A percentile compares a stretch with the other conserved stretches of the same genome.
phyloP scores from a whole-genome alignment of 92 coral and sea anemone genomes.

The Zoanthus solanderi region DNA sequence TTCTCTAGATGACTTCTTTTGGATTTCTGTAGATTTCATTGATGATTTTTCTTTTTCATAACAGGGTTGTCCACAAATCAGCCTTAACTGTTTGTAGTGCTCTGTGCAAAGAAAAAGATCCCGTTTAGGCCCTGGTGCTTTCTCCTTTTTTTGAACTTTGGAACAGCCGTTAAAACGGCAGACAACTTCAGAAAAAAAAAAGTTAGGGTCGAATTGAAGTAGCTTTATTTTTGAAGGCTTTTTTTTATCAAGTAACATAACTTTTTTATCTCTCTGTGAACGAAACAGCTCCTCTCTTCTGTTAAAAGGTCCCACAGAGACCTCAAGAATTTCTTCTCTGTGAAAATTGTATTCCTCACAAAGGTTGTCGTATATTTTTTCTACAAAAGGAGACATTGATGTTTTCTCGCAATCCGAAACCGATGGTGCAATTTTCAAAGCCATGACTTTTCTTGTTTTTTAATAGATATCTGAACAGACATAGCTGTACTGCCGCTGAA shows the following conservation, averaged over 20 bases:
- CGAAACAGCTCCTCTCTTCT: not conserved
- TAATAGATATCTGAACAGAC: too few relatives aligned
- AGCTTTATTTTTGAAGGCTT: constrained; percentile 24
- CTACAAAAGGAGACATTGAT: not conserved
- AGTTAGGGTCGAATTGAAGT: constrained; percentile 34
- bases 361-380: not conserved
- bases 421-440: not conserved
- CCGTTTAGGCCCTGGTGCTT: not conserved
- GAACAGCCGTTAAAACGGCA: constrained; percentile 17
- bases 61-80: not conserved
- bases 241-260: constrained; percentile 1
- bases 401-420: not conserved
- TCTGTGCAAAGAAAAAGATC: constrained; percentile 22
- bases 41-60: not conserved
- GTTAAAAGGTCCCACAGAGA: not conserved
- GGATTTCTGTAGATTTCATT: not conserved
- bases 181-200: constrained; percentile 19
- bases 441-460: not conserved
- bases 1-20: not conserved
- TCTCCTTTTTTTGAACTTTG: not conserved
- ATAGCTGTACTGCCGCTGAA: too few relatives aligned
- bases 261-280: not conserved
- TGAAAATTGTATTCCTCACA: not conserved
- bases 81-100: constrained; percentile 5
- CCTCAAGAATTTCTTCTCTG: not conserved